Base-by-base conservation (phyloP, 2,888 invertebrate species). In the Eurois occulta region DNA sequence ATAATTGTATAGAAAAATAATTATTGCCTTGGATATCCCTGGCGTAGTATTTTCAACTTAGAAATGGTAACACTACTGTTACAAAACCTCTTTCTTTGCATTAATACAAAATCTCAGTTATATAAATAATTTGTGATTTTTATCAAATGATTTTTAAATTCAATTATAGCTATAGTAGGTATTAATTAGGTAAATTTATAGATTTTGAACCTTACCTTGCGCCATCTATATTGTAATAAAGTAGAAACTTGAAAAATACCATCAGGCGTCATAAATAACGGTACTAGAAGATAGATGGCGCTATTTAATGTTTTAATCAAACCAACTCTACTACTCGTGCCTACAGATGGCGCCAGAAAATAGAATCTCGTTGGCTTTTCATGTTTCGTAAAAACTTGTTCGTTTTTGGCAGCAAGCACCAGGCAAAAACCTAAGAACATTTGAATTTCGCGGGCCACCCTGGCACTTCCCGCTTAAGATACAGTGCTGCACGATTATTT, bases 11-110 rank as follows among this genome's bases (percentile, higher is more conserved):
- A 5, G 11, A n/a, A 66, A 16, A 24, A 11, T 21, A 16, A 18
- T n/a, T n/a, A n/a, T n/a, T n/a, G n/a, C n/a, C n/a, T n/a, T n/a
- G n/a, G n/a, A n/a, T n/a, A 48, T 48, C 24, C 18, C 16, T 32
- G n/a, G 8, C 75, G 81, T 75, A 76, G 67, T 10, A 41, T 64
- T 82, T 80, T 55, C 10, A 46, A 68, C 38, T 41, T 24, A 16
- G 0, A 16, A 41, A 46, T 68, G 83, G 79, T 77, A 80, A 76
- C 82, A 75, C 55, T 68, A 1, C 7, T 32, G 4, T 46, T 55
- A n/a, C 38, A 80, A 80, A 46, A 80, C 43, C 16, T n/a, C 2
- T 28, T 41, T 48, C 7, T 1, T 28, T 46, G 11, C 16, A n/a
- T 21, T 41, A 11, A 0, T 8, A n/a, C 18, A 35, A 28, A n/a